phyloP scores from a whole-genome alignment of 2,888 invertebrate genomes.

The Lottia gigantea region DNA sequence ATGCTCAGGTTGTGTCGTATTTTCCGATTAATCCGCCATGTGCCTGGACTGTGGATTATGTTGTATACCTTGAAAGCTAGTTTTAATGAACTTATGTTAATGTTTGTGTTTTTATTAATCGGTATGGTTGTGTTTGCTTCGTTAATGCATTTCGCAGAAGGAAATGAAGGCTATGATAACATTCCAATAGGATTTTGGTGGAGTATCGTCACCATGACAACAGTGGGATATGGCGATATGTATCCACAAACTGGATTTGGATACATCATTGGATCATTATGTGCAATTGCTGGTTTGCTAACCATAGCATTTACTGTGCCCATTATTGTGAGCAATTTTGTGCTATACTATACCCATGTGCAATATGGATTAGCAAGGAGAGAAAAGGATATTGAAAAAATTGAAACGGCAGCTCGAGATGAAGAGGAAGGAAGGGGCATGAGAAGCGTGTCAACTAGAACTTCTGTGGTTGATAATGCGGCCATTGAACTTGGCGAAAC shows the following conservation, averaged over 20 bases:
- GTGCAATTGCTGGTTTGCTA: slow-evolving; percentile 61
- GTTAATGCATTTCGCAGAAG: slow-evolving; percentile 63
- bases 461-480: slow-evolving; percentile 8
- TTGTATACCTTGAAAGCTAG: slow-evolving; percentile 64
- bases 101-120: slow-evolving; percentile 63
- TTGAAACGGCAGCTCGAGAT: slow-evolving; percentile 24
- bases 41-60: slow-evolving; percentile 63
- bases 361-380: slow-evolving; percentile 54
- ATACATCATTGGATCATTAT: slow-evolving; percentile 60
- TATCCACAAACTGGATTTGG: slow-evolving; percentile 56
- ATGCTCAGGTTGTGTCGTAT: slow-evolving; percentile 62
- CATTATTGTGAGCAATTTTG: slow-evolving; percentile 66
- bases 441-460: background rate
- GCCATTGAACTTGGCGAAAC: slow-evolving; percentile 28
- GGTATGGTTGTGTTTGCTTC: slow-evolving; percentile 66
- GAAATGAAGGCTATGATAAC: slow-evolving; percentile 55
- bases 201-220: slow-evolving; percentile 65
- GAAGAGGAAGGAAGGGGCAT: slow-evolving; percentile 16
- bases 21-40: slow-evolving; percentile 60
- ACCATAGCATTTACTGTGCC: slow-evolving; percentile 65
- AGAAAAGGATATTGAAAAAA: slow-evolving; percentile 28
- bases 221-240: slow-evolving; percentile 66
- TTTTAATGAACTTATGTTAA: slow-evolving; percentile 63
- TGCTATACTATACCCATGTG: slow-evolving; percentile 63
- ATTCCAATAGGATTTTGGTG: slow-evolving; percentile 66